These are phyloP conservation scores for Drosophila emarginata DNA, from an alignment of 2,888 invertebrate species.

Conservation along the genomic window DNA sequence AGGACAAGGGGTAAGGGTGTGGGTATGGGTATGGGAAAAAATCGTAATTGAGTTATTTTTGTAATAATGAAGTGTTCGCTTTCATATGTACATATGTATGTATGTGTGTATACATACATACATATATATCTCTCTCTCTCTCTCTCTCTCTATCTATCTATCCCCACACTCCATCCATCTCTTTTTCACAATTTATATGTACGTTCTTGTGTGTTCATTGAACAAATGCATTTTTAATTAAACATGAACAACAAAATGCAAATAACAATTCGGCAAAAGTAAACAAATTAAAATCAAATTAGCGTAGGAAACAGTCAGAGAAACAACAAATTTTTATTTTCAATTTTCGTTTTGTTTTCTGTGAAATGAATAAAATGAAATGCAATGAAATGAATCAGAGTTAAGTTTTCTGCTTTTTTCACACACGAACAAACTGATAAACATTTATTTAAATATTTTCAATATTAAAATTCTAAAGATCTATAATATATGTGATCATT, in stretches of 20 bases:
- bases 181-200: not conserved
- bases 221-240: conserved; percentile 68
- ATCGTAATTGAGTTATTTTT: conserved; percentile 68
- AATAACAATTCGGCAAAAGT: conserved; percentile 59
- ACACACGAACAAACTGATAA: not conserved
- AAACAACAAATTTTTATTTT: not conserved
- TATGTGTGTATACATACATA: too few relatives aligned
- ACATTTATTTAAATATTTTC: not conserved
- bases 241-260: conserved; percentile 61
- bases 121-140: not conserved
- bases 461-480: not conserved
- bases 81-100: not conserved
- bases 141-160: not conserved
- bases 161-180: not conserved
- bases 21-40: conserved; percentile 14
- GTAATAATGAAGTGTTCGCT: conserved; percentile 58
- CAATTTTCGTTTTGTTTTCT: not conserved
- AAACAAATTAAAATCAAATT: conserved; percentile 70
- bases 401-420: not conserved
- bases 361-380: conserved; percentile 7
- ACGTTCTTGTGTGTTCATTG: conserved; percentile 12
- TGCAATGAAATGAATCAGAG: conserved; percentile 14
- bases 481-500: too few relatives aligned
- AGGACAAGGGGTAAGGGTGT: not conserved
- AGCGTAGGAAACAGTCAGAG: conserved; percentile 31